These are phyloP conservation scores for Tetragonisca angustula DNA, from an alignment of 2,888 invertebrate genomes.

Conservation along the genomic window DNA sequence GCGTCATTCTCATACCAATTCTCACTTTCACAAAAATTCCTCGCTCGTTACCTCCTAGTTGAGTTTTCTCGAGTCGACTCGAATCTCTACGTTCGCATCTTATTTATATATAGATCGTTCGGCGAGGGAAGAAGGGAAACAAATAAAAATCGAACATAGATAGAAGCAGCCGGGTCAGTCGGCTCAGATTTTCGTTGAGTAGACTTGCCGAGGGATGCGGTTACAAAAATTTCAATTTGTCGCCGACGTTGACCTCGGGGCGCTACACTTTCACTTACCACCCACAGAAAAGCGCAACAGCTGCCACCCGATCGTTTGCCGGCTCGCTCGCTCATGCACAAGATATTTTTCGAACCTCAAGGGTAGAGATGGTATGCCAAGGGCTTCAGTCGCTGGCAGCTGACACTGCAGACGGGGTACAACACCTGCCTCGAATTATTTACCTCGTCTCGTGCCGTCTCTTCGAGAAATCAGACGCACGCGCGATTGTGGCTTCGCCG, in stretches of 20 bases:
- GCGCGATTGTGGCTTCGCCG: not conserved
- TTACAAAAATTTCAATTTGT: conserved; percentile 59
- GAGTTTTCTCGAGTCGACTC: not conserved
- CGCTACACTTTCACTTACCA: conserved; percentile 66
- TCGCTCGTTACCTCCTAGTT: no score
- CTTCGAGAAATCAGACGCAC: conserved; percentile 30
- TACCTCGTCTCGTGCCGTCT: conserved; percentile 40
- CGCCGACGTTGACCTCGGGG: conserved; percentile 51
- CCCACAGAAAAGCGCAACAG: conserved; percentile 66
- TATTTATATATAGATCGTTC: not conserved
- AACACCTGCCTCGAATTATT: conserved; percentile 73
- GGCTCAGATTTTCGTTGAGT: not conserved
- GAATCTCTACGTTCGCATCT: not conserved
- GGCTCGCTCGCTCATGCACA: conserved; percentile 25
- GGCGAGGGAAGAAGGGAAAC: not conserved
- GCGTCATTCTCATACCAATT: not conserved
- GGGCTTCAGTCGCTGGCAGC: conserved; percentile 69
- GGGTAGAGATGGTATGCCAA: conserved; percentile 64
- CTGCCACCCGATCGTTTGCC: conserved; percentile 54
- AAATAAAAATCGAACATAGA: not conserved
- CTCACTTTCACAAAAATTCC: no score
- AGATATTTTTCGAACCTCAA: conserved; percentile 70
- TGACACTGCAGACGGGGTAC: conserved; percentile 72
- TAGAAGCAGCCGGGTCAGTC: not conserved
- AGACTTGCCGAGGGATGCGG: conserved; percentile 21